Evolutionary conservation across 2,888 invertebrate species (phyloP), one percentile per base, ranked within the genome.

Genomic region (Apomyelois bistriatella): DNA sequence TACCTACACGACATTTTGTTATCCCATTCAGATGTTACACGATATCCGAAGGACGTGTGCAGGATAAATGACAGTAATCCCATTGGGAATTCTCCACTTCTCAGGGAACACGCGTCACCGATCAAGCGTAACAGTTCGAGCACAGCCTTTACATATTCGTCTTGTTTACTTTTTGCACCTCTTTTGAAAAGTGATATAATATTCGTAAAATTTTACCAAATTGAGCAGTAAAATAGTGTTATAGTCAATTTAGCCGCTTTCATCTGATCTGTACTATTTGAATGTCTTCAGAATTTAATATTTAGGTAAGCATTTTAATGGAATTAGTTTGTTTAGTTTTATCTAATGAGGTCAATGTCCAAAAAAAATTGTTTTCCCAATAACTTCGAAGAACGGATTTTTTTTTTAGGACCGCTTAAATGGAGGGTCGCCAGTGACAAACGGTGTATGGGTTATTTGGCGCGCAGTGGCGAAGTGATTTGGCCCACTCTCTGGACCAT

Each of bases 401-500:
- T n/a, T n/a, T n/a, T n/a, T 46, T 13, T 2, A 15, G 22, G 30
- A 8, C 13, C 1, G 30, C 43, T n/a, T 12, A 35, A 32, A 13
- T 48, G 12, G 9, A 22, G 13, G n/a, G 17, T 30, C 13, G 46
- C 32, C 10, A 32, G 48, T 28, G 38, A 28, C 28, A 37, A 48
- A 49, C 22, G 13, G 28, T 28, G 15, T 17, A 38, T 38, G 15
- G 61, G 59, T 58, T 61, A 64, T 67, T 78, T 78, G 72, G 76
- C 72, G 58, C 67, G 56, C 58, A 56, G 52, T 54, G 64, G 65
- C 61, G 58, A 61, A 66, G 74, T 72, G 69, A 75, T 83, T 85
- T 84, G 82, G 82, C 79, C 57, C 58, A 61, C 60, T 63, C 59
- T 72, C 74, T 70, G 74, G 57, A 66, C 60, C 53, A 56, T 57